Base-by-base conservation (phyloP, 2,113 vertebrate species). In the Egretta garzetta region DNA sequence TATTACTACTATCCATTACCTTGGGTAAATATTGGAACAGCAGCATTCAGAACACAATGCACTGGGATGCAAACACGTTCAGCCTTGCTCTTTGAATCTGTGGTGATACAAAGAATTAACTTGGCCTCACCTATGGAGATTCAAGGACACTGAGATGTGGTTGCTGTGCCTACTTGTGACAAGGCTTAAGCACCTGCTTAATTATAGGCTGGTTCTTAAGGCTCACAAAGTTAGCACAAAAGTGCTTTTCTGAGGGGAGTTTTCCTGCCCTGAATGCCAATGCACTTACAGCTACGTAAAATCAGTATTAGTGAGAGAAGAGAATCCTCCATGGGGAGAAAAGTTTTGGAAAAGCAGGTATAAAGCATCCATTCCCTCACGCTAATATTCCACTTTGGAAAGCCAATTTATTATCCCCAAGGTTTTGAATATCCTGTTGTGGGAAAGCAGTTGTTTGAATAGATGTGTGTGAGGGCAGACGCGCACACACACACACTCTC, bases 371-470 rank as follows among this genome's bases (percentile, higher is more conserved):
- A 83, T 72, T 91, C 58, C 63, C 41, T 89, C 94, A 88, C 0
- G 1, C 66, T 96, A 95, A 91, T 96, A 80, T 89, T 93, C 71
- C 49, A 70, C 66, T 77, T 97, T 97, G 75, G 77, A 85, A 93
- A 96, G 89, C 64, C 91, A 91, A 97, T 97, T 97, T 97, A 95
- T 90, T 95, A 80, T 89, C 96, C 93, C 93, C 86, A 84, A 45
- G n/a, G 95, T 95, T 91, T 1, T 55, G 88, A 96, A 95, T 91
- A 93, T 93, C 97, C 95, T 93, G 53, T 92, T 97, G 82, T 53
- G 86, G 53, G 79, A 98, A 98, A 97, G 93, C 91, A 94, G 93
- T 96, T 98, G 95, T 95, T 97, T 93, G 94, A 97, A 91, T 96
- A 85, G 81, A 60, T 83, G 72, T 64, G 66, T 71, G 49, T 41